Evolutionary conservation across 2,888 invertebrate genomes (phyloP), one percentile per base, ranked within the genome.

Genomic region (Perizoma flavofasciatum): DNA sequence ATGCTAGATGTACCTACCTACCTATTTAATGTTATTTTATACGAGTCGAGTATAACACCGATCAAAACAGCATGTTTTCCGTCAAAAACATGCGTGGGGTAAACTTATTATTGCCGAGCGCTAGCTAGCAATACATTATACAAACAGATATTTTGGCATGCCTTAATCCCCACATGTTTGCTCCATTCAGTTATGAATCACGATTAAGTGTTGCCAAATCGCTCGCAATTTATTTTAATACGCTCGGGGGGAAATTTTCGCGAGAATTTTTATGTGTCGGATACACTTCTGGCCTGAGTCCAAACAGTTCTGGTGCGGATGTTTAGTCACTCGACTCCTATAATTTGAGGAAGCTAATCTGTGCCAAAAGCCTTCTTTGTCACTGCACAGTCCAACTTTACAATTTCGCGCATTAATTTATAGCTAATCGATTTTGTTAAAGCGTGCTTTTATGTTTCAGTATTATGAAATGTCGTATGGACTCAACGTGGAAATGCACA

Each of bases 401-500:
- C 81, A 78, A 78, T 84, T 82, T 80, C 77, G 69, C 73, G 73
- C 77, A 75, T 78, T 72, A 72, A 78, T 73, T 74, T 71, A 49
- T 53, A 52, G 60, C 55, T 83, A 79, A 83, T 79, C 78, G 81
- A 80, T 78, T 81, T 73, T 50, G 73, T 81, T 86, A 84, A 88
- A 81, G 72, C 72, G 70, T 81, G 69, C 75, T 73, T 92, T 92
- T 93, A 83, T 93, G 90, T 96, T 96, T 81, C 96, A 98, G 97
- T 98, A 98, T 93, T 98, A 98, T 94, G 98, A 98, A 94, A 98
- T 98, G 98, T 98, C 98, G 59, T 98, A 98, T 93, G 98, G 98
- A 79, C 95, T 98, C 92, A 98, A 98, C 93, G 97, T 97, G 86
- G 98, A 98, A 93, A 97, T 98, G 97, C 98, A 98, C 92, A 98